Evolutionary conservation across 2,797 vertebrate genomes (phyloP).

Genomic region (Scolopax rusticola): DNA sequence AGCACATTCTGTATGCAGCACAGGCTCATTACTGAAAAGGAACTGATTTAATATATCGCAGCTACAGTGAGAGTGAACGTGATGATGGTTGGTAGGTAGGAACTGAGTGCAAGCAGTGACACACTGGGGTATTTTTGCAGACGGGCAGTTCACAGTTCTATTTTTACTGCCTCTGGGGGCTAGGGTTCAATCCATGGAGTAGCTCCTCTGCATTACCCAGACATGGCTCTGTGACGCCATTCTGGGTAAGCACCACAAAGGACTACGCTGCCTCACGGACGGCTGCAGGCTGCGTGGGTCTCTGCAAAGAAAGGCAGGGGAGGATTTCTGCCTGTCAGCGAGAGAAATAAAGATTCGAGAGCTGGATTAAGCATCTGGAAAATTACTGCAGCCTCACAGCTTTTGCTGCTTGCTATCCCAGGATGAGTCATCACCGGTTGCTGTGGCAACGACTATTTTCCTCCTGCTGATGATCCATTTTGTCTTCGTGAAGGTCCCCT

Average conservation of each 20-base stretch:
- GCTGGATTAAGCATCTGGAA: conserved; percentile 79
- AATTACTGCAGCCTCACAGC: conserved; percentile 79
- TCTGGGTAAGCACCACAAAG: background rate
- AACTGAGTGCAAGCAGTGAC: background rate
- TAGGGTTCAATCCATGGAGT: background rate
- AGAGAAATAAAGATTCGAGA: background rate
- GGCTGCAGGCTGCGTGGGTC: conserved; percentile 18
- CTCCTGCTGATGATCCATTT: conserved; percentile 68
- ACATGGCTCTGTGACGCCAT: background rate
- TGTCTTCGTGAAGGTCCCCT: conserved; percentile 54
- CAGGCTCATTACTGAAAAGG: background rate
- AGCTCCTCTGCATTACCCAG: background rate
- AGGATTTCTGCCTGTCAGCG: conserved; percentile 49
- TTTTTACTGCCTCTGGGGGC: conserved; percentile 22
- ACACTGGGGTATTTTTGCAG: conserved; percentile 23
- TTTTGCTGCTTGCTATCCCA: conserved; percentile 35
- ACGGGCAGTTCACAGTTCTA: conserved; percentile 10
- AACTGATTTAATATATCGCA: background rate
- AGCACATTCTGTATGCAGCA: background rate
- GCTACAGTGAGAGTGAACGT: background rate
- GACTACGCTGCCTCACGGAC: background rate
- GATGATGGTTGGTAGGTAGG: background rate
- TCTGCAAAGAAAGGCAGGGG: background rate
- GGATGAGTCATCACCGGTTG: conserved; percentile 78
- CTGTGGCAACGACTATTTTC: conserved; percentile 68